Conservation (phyloP, 2,888 invertebrate species). For the Sialis fuliginosa region DNA sequence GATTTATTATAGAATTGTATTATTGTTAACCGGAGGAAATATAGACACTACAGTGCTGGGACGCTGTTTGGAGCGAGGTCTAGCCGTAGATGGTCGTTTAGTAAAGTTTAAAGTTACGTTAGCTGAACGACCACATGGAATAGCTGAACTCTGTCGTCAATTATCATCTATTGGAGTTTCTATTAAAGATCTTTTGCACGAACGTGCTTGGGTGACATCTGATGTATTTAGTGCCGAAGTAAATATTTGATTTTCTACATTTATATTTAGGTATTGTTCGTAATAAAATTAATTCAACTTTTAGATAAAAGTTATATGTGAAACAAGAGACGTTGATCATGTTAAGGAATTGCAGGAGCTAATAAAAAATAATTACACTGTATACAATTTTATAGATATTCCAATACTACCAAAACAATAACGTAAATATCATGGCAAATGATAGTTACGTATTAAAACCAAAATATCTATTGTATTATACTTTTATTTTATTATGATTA, state of each 20-base stretch:
- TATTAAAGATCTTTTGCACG: constrained; percentile 92
- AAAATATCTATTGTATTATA: too few species aligned
- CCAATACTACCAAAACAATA: neutral
- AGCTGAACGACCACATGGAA: constrained; percentile 75
- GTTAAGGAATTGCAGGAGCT: constrained; percentile 39
- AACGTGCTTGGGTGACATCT: constrained; percentile 80
- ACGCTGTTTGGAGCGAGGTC: constrained; percentile 69
- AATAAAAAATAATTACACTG: constrained; percentile 34
- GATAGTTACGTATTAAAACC: too few species aligned
- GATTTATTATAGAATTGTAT: constrained; percentile 47
- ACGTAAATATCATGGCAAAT: too few species aligned
- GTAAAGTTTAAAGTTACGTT: constrained; percentile 60
- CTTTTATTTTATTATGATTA: too few species aligned
- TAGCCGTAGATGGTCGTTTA: constrained; percentile 71
- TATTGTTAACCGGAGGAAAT: constrained; percentile 75
- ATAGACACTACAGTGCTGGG: constrained; percentile 85
- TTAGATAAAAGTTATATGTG: constrained; percentile 81
- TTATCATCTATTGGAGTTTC: constrained; percentile 65
- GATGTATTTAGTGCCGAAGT: constrained; percentile 71
- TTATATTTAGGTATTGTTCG: neutral
- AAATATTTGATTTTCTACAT: constrained; percentile 7
- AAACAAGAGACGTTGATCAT: constrained; percentile 71
- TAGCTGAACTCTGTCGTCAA: constrained; percentile 64
- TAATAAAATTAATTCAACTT: constrained; percentile 14
- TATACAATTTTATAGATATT: constrained; percentile 21